Evolutionary conservation across 2,888 invertebrate genomes (phyloP).

Genomic region (Drosophila robusta): DNA sequence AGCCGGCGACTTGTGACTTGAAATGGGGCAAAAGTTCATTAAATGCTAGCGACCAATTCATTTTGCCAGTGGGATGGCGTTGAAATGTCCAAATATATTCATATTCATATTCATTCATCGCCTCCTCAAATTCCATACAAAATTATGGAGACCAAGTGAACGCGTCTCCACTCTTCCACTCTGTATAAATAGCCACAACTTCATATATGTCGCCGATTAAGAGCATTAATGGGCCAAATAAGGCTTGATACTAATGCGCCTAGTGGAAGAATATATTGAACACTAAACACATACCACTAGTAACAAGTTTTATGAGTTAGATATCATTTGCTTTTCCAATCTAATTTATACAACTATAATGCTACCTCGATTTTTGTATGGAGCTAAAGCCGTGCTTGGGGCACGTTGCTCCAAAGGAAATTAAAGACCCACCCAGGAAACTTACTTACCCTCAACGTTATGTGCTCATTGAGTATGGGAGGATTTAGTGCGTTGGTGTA

Average conservation of each 20-base stretch:
- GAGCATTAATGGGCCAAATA: neutral
- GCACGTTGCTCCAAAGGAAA: neutral
- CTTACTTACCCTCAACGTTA: neutral
- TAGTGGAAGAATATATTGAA: no score
- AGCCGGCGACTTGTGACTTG: constrained; percentile 46
- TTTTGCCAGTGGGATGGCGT: constrained; percentile 15
- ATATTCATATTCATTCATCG: constrained; percentile 16
- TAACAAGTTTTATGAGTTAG: no score
- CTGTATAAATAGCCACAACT: constrained; percentile 22
- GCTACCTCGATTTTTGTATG: no score
- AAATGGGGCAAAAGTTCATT: constrained; percentile 77
- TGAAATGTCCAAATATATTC: constrained; percentile 44
- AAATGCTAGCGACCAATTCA: constrained; percentile 47
- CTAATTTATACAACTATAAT: no score
- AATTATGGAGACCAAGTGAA: constrained; percentile 26
- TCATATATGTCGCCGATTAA: neutral
- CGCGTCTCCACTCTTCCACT: neutral
- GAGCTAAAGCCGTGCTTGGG: neutral
- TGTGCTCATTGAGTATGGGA: neutral
- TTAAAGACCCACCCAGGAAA: neutral
- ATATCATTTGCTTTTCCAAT: no score
- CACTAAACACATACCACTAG: no score
- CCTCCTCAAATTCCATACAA: constrained; percentile 34
- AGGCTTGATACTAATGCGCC: neutral
- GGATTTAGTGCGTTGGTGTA: constrained; percentile 42